Conservation (phyloP, 2,888 invertebrate genomes). For the Watsonalla binaria region DNA sequence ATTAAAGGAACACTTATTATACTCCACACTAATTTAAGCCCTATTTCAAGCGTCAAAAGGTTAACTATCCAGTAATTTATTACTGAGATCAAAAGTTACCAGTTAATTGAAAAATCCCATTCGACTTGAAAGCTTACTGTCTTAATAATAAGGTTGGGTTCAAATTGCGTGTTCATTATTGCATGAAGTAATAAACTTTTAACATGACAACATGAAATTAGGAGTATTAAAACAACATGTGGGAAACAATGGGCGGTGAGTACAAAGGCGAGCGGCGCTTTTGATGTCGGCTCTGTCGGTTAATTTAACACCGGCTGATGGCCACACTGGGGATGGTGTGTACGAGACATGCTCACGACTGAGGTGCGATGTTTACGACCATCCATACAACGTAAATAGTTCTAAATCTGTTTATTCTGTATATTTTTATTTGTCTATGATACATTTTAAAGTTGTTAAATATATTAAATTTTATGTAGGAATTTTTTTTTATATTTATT, state of each 20-base stretch:
- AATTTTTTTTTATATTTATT: too few relatives aligned
- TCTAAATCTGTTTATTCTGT: too few relatives aligned
- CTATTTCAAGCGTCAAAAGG: neutral
- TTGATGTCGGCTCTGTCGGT: slow-evolving; percentile 53
- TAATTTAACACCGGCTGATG: slow-evolving; percentile 58
- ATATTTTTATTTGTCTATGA: too few relatives aligned
- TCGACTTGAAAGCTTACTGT: slow-evolving; percentile 12
- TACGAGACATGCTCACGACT: slow-evolving; percentile 17
- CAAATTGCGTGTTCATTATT: slow-evolving; percentile 9
- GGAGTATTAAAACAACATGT: slow-evolving; percentile 66
- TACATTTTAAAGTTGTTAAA: too few relatives aligned
- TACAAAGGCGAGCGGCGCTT: slow-evolving; percentile 58
- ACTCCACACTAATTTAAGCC: neutral
- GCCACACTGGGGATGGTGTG: slow-evolving; percentile 21
- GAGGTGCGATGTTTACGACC: slow-evolving; percentile 26
- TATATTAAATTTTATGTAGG: too few relatives aligned
- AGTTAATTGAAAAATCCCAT: slow-evolving; percentile 3
- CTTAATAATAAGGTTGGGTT: slow-evolving; percentile 22
- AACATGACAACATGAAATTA: slow-evolving; percentile 73
- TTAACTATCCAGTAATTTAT: slow-evolving; percentile 1
- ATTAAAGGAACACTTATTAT: slow-evolving; percentile 14
- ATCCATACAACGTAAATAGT: too few relatives aligned
- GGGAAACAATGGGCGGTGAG: slow-evolving; percentile 68
- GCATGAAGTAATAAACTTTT: slow-evolving; percentile 59
- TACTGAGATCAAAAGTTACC: slow-evolving; percentile 5